Conservation (phyloP, 2,797 vertebrate genomes). For the Sparus aurata region DNA sequence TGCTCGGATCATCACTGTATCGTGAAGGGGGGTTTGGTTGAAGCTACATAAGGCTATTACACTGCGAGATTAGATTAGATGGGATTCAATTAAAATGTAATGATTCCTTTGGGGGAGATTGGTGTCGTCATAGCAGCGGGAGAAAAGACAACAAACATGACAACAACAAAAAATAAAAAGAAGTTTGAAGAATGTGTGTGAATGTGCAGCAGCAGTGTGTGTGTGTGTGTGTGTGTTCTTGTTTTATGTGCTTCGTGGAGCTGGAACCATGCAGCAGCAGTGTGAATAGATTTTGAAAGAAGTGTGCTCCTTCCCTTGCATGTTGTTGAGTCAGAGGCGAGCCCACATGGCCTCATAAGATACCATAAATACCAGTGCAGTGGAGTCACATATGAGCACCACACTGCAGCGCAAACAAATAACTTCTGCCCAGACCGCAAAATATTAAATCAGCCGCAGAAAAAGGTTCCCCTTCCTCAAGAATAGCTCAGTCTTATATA, state of each 20-base stretch:
- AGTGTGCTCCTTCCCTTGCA: too few relatives aligned
- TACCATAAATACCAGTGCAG: not conserved
- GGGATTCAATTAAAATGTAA: slow-evolving; percentile 66
- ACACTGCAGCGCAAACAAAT: not conserved
- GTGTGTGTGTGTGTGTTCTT: not conserved
- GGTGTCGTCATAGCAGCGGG: slow-evolving; percentile 51
- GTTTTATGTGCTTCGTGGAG: not conserved
- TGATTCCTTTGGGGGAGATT: slow-evolving; percentile 53
- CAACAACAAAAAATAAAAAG: slow-evolving; percentile 21
- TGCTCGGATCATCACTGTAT: too few relatives aligned
- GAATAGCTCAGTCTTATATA: not conserved
- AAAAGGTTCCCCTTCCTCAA: not conserved
- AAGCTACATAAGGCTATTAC: slow-evolving; percentile 56
- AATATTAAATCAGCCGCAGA: not conserved
- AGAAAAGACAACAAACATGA: slow-evolving; percentile 31
- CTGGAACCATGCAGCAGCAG: not conserved
- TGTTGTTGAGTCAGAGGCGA: too few relatives aligned
- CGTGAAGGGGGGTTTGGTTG: too few relatives aligned
- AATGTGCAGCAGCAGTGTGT: not conserved
- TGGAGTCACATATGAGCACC: not conserved
- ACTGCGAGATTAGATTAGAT: slow-evolving; percentile 67
- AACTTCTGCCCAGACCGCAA: not conserved
- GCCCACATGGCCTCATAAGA: too few relatives aligned
- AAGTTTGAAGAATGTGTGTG: not conserved
- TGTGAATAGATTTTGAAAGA: not conserved